These are phyloP conservation scores for Coenonympha glycerion DNA, from an alignment of 2,888 invertebrate species.

Conservation along the genomic window DNA sequence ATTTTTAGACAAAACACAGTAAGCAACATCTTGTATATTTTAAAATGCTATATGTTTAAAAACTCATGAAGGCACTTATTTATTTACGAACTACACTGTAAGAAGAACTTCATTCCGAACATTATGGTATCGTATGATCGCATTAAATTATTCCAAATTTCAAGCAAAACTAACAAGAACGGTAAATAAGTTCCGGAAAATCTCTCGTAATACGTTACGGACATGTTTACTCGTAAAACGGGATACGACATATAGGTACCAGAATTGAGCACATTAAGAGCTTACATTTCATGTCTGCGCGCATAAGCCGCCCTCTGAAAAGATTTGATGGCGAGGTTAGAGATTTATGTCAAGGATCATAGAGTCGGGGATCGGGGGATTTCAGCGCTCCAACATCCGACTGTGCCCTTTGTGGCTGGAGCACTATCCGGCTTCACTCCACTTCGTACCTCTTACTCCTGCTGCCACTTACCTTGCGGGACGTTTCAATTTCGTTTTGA, in stretches of 20 bases:
- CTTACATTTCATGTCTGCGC: slow-evolving; percentile 62
- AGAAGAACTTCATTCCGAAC: background rate
- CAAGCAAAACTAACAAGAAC: background rate
- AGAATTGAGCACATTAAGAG: slow-evolving; percentile 62
- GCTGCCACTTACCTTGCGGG: slow-evolving; percentile 67
- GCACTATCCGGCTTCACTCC: slow-evolving; percentile 71
- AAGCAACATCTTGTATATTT: too few relatives aligned
- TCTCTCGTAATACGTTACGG: slow-evolving; percentile 12
- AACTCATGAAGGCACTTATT: too few relatives aligned
- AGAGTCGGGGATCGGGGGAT: slow-evolving; percentile 69
- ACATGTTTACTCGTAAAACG: slow-evolving; percentile 29
- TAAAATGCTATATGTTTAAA: too few relatives aligned
- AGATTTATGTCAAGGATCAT: slow-evolving; percentile 77
- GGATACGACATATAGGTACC: slow-evolving; percentile 37
- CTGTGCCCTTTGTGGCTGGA: slow-evolving; percentile 72
- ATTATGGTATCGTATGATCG: background rate
- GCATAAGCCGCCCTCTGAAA: slow-evolving; percentile 69
- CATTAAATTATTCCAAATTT: background rate
- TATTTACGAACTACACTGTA: too few relatives aligned
- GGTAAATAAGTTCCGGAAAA: slow-evolving; percentile 12
- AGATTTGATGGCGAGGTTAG: slow-evolving; percentile 75
- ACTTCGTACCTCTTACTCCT: slow-evolving; percentile 68
- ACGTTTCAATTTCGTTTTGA: slow-evolving; percentile 71
- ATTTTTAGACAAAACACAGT: too few relatives aligned
- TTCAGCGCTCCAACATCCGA: slow-evolving; percentile 70